Conservation (phyloP, 2,888 invertebrate species). For the Troglohyphantes excavatus region DNA sequence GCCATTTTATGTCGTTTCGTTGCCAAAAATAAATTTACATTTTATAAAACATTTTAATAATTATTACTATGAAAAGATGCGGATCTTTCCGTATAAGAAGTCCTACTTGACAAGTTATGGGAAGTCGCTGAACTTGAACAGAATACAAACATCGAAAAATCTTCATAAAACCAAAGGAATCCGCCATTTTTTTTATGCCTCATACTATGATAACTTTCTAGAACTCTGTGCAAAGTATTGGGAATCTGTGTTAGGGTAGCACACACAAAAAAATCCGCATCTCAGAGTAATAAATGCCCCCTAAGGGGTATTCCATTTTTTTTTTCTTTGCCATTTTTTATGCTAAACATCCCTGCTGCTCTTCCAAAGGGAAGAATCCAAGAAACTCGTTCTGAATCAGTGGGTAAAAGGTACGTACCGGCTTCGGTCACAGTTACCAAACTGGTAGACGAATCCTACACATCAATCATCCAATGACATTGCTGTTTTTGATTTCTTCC, state of each 20-base stretch:
- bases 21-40: too few species aligned
- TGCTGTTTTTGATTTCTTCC: background rate
- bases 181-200: background rate
- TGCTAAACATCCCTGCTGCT: constrained; percentile 26
- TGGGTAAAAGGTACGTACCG: background rate
- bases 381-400: constrained; percentile 15
- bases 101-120: too few species aligned
- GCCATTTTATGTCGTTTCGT: too few species aligned
- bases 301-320: background rate
- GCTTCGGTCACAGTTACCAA: constrained; percentile 11
- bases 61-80: too few species aligned
- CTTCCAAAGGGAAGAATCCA: background rate
- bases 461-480: constrained; percentile 56
- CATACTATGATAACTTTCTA: background rate
- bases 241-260: background rate
- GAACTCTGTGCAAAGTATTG: constrained; percentile 6
- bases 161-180: background rate
- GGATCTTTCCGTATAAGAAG: too few species aligned
- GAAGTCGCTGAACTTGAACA: too few species aligned
- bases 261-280: background rate
- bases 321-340: background rate
- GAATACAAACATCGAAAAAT: too few species aligned
- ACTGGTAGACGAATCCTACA: constrained; percentile 18
- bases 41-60: too few species aligned
- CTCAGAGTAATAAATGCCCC: background rate